Conservation (phyloP, 2,113 vertebrate species). For the Pongo abelii region DNA sequence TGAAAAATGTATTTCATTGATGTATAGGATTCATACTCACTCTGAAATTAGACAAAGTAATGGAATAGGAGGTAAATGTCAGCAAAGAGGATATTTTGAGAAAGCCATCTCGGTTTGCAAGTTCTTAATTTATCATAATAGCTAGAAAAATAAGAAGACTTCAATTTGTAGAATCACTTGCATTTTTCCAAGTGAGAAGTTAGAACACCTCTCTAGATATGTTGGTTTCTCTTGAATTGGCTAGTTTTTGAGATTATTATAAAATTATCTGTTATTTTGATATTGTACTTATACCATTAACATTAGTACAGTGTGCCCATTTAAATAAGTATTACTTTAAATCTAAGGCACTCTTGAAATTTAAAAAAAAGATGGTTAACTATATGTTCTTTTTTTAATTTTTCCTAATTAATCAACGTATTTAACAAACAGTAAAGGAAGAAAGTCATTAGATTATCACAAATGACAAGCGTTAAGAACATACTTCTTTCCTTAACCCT, state of each 20-base stretch:
- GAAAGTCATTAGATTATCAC: background rate
- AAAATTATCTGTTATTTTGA: background rate
- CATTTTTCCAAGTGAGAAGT: background rate
- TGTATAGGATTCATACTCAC: background rate
- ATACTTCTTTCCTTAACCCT: background rate
- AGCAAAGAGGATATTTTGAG: background rate
- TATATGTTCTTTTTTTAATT: background rate
- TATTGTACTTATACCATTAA: background rate
- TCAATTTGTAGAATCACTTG: background rate
- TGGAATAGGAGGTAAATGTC: background rate
- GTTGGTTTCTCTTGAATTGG: background rate
- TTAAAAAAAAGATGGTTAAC: background rate
- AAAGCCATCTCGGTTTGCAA: background rate
- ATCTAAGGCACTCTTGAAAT: background rate
- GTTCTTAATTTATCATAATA: background rate
- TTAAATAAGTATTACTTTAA: background rate
- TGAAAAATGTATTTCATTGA: background rate
- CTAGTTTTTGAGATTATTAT: background rate
- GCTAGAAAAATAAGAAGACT: background rate
- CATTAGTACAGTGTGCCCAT: background rate
- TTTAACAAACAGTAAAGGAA: constrained; percentile 33
- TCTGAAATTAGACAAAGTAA: background rate
- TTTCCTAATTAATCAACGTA: background rate
- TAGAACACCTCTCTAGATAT: background rate
- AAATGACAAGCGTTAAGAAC: background rate